Conservation (phyloP, 2,113 vertebrate species). For the Urocolius indicus region DNA sequence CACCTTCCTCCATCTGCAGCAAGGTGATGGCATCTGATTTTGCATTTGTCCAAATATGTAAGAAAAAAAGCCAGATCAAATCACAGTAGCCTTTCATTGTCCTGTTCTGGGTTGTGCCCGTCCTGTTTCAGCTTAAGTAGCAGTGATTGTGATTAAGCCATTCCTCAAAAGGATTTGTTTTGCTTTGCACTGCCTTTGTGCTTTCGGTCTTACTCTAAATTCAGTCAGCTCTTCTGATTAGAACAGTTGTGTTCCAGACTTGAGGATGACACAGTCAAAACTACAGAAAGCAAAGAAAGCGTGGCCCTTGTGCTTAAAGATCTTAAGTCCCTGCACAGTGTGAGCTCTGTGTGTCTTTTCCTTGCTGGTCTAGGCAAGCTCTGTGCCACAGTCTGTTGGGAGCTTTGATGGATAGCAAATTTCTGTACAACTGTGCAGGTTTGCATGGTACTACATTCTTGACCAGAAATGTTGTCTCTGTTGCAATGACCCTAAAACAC, state of each 20-base stretch:
- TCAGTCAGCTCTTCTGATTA: constrained; percentile 11
- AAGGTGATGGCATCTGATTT: background rate
- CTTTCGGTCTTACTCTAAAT: background rate
- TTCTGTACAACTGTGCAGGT: background rate
- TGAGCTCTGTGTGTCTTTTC: rapidly evolving
- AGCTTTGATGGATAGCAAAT: background rate
- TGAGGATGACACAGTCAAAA: background rate
- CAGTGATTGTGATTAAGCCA: background rate
- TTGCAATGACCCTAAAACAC: background rate
- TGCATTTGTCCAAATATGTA: background rate
- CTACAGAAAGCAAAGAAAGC: background rate
- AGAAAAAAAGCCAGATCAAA: background rate
- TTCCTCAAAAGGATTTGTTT: constrained; percentile 45
- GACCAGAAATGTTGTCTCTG: background rate
- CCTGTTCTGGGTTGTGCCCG: background rate
- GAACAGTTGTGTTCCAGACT: background rate
- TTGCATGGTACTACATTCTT: rapidly evolving
- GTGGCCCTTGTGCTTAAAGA: background rate
- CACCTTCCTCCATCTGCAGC: background rate
- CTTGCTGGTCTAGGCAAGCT: background rate
- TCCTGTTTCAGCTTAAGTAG: background rate
- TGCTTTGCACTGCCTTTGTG: background rate
- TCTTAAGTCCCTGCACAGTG: background rate
- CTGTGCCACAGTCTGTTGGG: background rate
- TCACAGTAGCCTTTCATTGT: background rate